Evolutionary conservation across 1,140 invertebrate genomes (phyloP).

Genomic region (Pteromalus puparum): DNA sequence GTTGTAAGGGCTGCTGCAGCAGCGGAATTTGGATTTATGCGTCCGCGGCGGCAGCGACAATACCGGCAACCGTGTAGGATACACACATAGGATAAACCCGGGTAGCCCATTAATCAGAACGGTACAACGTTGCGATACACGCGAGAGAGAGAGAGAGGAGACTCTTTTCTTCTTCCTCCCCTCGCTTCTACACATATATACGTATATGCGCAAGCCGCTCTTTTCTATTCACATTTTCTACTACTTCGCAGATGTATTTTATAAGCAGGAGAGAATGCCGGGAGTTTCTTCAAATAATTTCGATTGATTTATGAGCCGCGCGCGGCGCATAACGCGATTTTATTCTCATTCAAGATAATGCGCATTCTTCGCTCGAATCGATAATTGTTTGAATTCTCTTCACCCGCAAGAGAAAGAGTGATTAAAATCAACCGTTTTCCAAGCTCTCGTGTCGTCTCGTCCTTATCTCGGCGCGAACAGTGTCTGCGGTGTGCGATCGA

Average conservation of each 20-base stretch:
- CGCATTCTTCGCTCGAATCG: background rate
- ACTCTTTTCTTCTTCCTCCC: slow-evolving; percentile 37
- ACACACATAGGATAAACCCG: slow-evolving; percentile 57
- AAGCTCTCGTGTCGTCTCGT: background rate
- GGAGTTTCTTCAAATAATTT: slow-evolving; percentile 31
- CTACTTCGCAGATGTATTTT: slow-evolving; percentile 14
- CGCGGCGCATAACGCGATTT: too few species aligned
- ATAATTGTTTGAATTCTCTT: background rate
- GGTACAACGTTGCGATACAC: slow-evolving; percentile 53
- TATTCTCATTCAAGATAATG: too few species aligned
- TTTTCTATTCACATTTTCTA: slow-evolving; percentile 35
- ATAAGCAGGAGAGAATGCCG: background rate
- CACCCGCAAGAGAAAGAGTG: too few species aligned
- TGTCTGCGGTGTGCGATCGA: background rate
- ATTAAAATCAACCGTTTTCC: too few species aligned
- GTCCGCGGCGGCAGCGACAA: slow-evolving; percentile 55
- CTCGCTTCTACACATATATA: background rate
- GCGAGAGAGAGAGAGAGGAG: slow-evolving; percentile 13
- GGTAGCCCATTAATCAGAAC: slow-evolving; percentile 62
- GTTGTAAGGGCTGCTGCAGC: slow-evolving; percentile 29
- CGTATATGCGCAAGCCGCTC: background rate
- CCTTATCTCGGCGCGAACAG: background rate
- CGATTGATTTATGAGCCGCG: slow-evolving; percentile 45
- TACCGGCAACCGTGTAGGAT: slow-evolving; percentile 47
- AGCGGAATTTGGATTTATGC: slow-evolving; percentile 61